These are phyloP conservation scores for Dryococelus australis DNA, from an alignment of 2,888 invertebrate species.

Conservation along the genomic window DNA sequence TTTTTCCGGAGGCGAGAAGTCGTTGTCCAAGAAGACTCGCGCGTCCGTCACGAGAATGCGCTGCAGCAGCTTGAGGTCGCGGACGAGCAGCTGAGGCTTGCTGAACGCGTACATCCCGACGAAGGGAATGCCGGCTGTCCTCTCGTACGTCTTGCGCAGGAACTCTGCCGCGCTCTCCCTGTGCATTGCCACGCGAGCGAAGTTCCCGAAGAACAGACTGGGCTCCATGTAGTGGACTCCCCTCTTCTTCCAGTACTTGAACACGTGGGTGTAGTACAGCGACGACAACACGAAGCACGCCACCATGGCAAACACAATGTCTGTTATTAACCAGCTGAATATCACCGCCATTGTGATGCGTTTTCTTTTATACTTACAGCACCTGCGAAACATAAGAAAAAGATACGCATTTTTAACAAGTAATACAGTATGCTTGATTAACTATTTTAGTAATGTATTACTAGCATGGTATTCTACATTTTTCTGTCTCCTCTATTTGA, in stretches of 20 bases:
- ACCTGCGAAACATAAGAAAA: too few species aligned
- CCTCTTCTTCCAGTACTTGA: slow-evolving; percentile 63
- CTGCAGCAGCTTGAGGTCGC: background rate
- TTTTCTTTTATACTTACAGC: background rate
- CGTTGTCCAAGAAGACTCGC: background rate
- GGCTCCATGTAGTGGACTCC: slow-evolving; percentile 66
- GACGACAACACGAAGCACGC: background rate
- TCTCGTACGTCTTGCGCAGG: background rate
- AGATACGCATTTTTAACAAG: too few species aligned
- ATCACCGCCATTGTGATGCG: background rate
- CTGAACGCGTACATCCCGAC: background rate
- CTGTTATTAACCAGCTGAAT: background rate
- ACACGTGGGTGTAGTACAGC: background rate
- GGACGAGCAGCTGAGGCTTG: background rate
- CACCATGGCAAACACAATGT: background rate
- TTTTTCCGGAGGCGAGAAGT: background rate
- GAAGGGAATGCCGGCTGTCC: background rate
- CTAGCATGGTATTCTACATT: too few species aligned
- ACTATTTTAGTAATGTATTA: too few species aligned
- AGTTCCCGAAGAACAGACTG: slow-evolving; percentile 66
- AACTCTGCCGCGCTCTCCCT: slow-evolving; percentile 68
- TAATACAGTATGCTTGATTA: too few species aligned
- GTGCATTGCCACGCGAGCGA: slow-evolving; percentile 63
- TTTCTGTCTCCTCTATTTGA: too few species aligned
- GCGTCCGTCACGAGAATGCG: background rate